A percentile compares a stretch with the other conserved stretches of the same genome.
phyloP scores from a whole-genome alignment of 2,888 invertebrate genomes.

The Erebia aethiops region DNA sequence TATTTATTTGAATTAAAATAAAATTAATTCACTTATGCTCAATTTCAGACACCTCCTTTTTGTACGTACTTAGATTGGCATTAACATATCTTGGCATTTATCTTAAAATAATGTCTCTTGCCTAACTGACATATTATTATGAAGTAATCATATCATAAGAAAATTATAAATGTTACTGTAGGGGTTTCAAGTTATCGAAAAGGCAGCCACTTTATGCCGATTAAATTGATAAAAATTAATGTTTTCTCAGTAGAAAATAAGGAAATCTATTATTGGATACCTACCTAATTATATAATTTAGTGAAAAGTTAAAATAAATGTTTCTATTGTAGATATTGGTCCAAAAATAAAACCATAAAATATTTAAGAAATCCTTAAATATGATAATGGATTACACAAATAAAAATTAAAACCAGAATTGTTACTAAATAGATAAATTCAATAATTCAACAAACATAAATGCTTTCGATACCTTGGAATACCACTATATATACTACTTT shows the following conservation, averaged over 20 bases:
- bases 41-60: constrained; percentile 1
- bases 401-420: neutral
- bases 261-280: neutral
- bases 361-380: neutral
- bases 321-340: constrained; percentile 1
- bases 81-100: constrained; percentile 62
- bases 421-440: neutral
- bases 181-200: constrained; percentile 34
- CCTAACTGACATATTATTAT: constrained; percentile 37
- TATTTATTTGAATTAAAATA: no score
- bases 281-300: no score
- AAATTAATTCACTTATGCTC: no score
- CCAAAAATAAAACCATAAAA: neutral
- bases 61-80: constrained; percentile 56
- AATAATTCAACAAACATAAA: neutral
- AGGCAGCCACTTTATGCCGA: neutral
- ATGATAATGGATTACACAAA: neutral
- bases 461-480: constrained; percentile 33
- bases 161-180: constrained; percentile 26
- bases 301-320: neutral
- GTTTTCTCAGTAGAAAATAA: constrained; percentile 5
- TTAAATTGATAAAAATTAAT: neutral
- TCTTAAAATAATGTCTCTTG: constrained; percentile 27
- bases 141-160: constrained; percentile 42
- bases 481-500: constrained; percentile 30